Base-by-base conservation (phyloP, 2,113 vertebrate genomes). In the Piaya cayana region DNA sequence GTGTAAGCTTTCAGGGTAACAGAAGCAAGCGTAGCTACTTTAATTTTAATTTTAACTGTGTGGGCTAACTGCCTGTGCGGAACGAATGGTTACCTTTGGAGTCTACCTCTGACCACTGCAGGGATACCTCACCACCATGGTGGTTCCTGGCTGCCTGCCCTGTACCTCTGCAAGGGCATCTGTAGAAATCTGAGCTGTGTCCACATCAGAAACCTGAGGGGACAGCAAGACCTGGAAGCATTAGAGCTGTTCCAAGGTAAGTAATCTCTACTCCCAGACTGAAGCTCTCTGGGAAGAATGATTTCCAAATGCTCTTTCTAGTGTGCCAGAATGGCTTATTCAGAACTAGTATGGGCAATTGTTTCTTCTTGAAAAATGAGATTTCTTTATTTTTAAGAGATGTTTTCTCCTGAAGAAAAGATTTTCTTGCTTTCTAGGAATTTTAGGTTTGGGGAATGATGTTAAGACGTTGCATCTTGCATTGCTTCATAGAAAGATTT, bases 31-130 rank as follows among this genome's bases (percentile, higher is more conserved):
- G 16, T 5, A 80, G 58, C n/a, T 36, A 1, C 36, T 64, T 45
- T 9, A 4, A 21, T 79, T 63, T 49, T n/a, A n/a, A n/a, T n/a
- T n/a, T n/a, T n/a, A n/a, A n/a, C 29, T 39, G 14, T 0, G 0
- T 55, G 70, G 47, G 12, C 45, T 60, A 14, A 16, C 25, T n/a
- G 58, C 45, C 36, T 43, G 29, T 85, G 82, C 27, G 15, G 68
- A 58, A 4, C 12, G 52, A 9, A 53, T 25, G 58, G 37, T 6
- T 9, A 8, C 34, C 15, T 55, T 47, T n/a, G 21, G 32, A 32
- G 3, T 59, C 36, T 4, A 4, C 19, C n/a, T 39, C 20, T 32
- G 36, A 3, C 6, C 0, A 0, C 58, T 34, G 37, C 75, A 68
- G 65, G 20, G 68, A 10, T 39, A 21, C 42, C 18, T n/a, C 21